Evolutionary conservation across 2,888 invertebrate genomes (phyloP).

Genomic region (Anoplius nigerrimus): DNA sequence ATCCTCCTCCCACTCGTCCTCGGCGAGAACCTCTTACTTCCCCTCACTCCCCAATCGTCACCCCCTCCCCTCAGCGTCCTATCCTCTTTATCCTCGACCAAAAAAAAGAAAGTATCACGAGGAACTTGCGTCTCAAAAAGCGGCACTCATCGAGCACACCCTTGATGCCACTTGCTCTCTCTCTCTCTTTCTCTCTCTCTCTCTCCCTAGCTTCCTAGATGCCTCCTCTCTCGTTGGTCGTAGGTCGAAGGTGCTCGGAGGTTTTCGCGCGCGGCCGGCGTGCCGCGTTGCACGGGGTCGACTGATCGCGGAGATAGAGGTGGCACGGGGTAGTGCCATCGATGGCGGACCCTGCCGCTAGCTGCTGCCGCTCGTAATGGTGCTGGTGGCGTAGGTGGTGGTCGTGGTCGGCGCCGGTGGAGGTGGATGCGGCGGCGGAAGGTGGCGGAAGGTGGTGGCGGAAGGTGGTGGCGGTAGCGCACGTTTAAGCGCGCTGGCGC

Average conservation of each 20-base stretch:
- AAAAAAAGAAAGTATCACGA: background rate
- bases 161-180: too few species aligned
- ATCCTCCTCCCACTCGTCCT: background rate
- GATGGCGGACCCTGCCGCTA: conserved; percentile 34
- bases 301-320: conserved; percentile 67
- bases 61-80: background rate
- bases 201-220: background rate
- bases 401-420: conserved; percentile 14
- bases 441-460: conserved; percentile 28
- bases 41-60: conserved; percentile 2
- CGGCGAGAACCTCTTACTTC: background rate
- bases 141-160: too few species aligned
- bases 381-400: conserved; percentile 36
- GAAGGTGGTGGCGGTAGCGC: conserved; percentile 51
- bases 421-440: too few species aligned
- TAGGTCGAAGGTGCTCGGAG: too few species aligned
- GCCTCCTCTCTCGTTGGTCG: too few species aligned
- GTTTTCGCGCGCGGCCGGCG: conserved; percentile 67
- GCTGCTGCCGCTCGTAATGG: conserved; percentile 38
- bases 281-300: conserved; percentile 75
- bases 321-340: conserved; percentile 56
- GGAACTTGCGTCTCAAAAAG: background rate
- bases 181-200: conserved; percentile 11
- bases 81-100: background rate
- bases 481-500: conserved; percentile 40